Evolutionary conservation across 2,113 vertebrate genomes (phyloP).

Genomic region (Balaenoptera acutorostrata): DNA sequence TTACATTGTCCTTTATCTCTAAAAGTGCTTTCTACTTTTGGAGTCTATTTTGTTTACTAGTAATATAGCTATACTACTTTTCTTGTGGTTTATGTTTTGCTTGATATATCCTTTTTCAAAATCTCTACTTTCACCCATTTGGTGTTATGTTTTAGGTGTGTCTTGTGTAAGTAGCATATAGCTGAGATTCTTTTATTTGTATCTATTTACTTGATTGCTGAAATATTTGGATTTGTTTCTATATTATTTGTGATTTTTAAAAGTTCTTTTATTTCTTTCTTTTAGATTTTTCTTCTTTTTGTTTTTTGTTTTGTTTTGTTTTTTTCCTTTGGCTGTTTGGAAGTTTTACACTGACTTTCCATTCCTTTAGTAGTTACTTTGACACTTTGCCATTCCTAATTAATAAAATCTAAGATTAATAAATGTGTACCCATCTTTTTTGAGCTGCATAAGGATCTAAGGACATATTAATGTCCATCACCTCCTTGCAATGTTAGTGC

Average conservation of each 20-base stretch:
- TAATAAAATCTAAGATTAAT: not conserved
- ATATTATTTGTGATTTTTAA: not conserved
- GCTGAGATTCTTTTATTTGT: not conserved
- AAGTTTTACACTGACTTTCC: not conserved
- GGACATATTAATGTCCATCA: not conserved
- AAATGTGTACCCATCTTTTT: not conserved
- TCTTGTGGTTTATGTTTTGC: not conserved
- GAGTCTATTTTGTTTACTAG: not conserved
- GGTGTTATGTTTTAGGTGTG: not conserved
- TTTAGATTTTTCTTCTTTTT: not conserved
- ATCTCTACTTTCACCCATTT: not conserved
- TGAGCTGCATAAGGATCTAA: no score
- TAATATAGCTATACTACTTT: not conserved
- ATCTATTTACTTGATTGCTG: not conserved
- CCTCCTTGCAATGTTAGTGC: no score
- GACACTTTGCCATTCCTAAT: not conserved
- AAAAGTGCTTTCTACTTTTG: not conserved
- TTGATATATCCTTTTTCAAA: not conserved
- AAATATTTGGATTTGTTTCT: not conserved
- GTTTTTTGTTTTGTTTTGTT: not conserved
- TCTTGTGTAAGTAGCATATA: not conserved
- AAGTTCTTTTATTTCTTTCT: not conserved
- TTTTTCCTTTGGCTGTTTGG: not conserved
- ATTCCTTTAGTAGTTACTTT: not conserved
- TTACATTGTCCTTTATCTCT: not conserved